Evolutionary conservation across 1,140 invertebrate genomes (phyloP).

Genomic region (Drosophila albomicans): DNA sequence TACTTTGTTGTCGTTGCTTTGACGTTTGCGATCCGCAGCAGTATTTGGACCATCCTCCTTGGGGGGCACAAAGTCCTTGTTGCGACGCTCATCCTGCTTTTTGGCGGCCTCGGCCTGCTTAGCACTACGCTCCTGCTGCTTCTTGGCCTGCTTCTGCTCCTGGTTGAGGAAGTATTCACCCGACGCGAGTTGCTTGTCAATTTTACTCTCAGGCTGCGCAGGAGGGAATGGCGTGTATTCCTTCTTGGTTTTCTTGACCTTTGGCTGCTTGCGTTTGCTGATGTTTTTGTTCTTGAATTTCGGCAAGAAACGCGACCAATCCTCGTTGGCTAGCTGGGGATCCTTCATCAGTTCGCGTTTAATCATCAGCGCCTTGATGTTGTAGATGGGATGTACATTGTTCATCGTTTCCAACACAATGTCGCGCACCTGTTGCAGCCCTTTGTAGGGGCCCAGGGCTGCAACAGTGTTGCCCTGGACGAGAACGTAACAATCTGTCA

Average conservation of each 20-base stretch:
- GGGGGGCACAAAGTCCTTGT: constrained; percentile 93
- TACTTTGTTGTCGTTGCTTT: constrained; percentile 48
- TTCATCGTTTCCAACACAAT: constrained; percentile 99
- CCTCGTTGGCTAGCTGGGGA: constrained; percentile 95
- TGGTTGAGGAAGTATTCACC: constrained; percentile 98
- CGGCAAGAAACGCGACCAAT: constrained; percentile 98
- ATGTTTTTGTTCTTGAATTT: constrained; percentile 98
- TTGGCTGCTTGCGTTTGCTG: constrained; percentile 93
- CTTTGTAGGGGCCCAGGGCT: constrained; percentile 97
- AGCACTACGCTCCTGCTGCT: constrained; percentile 90
- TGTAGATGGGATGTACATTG: constrained; percentile 99
- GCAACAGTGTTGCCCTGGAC: constrained; percentile 99
- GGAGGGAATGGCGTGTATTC: constrained; percentile 99
- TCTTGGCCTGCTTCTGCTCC: constrained; percentile 91
- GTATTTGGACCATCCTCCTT: constrained; percentile 86
- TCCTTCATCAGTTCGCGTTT: constrained; percentile 97
- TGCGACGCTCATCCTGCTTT: constrained; percentile 91
- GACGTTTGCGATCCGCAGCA: constrained; percentile 42
- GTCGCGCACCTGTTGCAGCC: constrained; percentile 95
- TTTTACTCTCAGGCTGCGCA: constrained; percentile 95
- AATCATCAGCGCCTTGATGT: constrained; percentile 99
- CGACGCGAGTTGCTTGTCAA: constrained; percentile 96
- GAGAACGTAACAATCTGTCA: constrained; percentile 99
- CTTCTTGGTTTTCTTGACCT: constrained; percentile 94
- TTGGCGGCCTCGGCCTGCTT: constrained; percentile 90